phyloP scores from a whole-genome alignment of 2,797 vertebrate species.

The Sciaenops ocellatus region DNA sequence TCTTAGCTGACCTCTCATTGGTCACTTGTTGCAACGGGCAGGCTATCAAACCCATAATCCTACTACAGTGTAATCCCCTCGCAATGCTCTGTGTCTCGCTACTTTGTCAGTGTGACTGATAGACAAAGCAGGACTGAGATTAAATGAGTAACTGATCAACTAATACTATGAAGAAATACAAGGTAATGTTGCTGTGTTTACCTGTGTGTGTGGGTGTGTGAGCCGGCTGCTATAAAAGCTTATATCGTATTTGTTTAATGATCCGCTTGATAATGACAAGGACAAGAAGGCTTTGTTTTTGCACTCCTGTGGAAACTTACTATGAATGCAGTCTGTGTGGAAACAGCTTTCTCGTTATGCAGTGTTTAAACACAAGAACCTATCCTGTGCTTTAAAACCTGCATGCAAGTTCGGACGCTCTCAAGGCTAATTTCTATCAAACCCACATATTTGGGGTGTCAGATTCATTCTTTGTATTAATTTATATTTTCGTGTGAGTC shows the following conservation, averaged over 20 bases:
- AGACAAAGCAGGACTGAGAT: conserved; percentile 54
- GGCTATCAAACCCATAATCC: conserved; percentile 80
- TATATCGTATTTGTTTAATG: not conserved
- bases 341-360: not conserved
- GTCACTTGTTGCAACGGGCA: conserved; percentile 73
- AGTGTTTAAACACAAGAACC: not conserved
- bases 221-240: conserved; percentile 22
- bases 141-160: conserved; percentile 51
- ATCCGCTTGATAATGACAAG: not conserved
- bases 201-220: not conserved
- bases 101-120: conserved; percentile 58
- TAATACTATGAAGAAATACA: conserved; percentile 68
- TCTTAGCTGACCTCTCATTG: conserved; percentile 74
- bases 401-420: no score
- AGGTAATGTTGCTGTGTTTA: conserved; percentile 69
- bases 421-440: conserved; percentile 1
- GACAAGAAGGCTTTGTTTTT: not conserved
- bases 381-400: not conserved
- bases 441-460: not conserved
- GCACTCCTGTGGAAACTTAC: not conserved
- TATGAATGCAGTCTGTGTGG: not conserved
- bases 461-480: not conserved
- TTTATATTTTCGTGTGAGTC: not conserved
- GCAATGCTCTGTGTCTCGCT: conserved; percentile 52
- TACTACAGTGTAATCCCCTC: conserved; percentile 74